Base-by-base conservation (phyloP, 2,113 vertebrate genomes). In the Hippocampus guttulatus region DNA sequence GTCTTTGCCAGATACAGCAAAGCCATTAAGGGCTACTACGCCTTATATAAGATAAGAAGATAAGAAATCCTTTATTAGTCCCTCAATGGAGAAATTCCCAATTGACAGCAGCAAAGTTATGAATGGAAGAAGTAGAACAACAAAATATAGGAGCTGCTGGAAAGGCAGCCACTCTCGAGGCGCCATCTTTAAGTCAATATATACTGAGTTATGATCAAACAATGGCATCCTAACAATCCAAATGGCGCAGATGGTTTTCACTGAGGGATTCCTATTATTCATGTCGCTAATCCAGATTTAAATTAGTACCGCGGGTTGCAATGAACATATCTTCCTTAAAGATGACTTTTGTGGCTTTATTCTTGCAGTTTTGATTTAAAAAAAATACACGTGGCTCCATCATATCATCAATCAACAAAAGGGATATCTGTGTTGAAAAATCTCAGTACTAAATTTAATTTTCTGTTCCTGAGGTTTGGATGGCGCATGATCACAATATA, bases 381-480 rank as follows among this genome's bases (percentile, higher is more conserved):
- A 70, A 68, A 23, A 70, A 68, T 18, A 38, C 2, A 43, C 27
- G 10, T 45, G 41, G 0, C 30, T 33, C 30, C 40, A 7, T 51
- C 11, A 3, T 23, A 40, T n/a, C 40, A 63, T 63, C 11, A 40
- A 38, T 52, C 47, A 1, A 8, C 12, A 27, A n/a, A 23, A 0
- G 16, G 15, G 3, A n/a, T 23, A 65, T 2, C 33, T 69, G 9
- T 3, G 1, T 47, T 66, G 3, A n/a, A 8, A n/a, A 12, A 33
- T 72, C 25, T 61, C 40, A 8, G 7, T 30, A 55, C 25, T 58
- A 41, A 45, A 74, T 67, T 21, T 5, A 15, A n/a, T 71, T 70
- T 67, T 45, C 41, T 47, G n/a, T 65, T 23, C 18, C 12, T 16
- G 41, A 3, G 38, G 3, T 40, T 45, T 45, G 41, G n/a, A 11